Base-by-base conservation (phyloP, 2,797 vertebrate species). In the Poecilia velifera region DNA sequence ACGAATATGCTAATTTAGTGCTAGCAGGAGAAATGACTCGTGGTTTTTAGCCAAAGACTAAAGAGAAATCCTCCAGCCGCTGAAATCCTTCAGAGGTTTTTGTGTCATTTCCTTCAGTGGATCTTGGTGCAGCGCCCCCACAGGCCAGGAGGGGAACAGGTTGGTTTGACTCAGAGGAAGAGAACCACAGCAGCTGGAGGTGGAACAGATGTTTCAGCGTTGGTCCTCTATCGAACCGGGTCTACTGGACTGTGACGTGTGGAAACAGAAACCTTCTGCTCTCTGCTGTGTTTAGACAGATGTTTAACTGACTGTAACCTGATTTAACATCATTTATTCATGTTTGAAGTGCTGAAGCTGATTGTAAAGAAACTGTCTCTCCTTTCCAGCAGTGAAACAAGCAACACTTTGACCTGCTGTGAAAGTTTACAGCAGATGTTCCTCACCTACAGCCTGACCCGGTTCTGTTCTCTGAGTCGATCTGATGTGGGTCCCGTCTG, bases 401-500 rank as follows among this genome's bases (percentile, higher is more conserved):
- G 6, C 31, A 6, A 62, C 28, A 34, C 18, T 66, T 66, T 20
- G 62, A 66, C 62, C 62, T 66, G 34, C 62, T 46, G 3, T 31
- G 72, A 43, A 20, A 31, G 14, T 47, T 12, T 20, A 6, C 31
- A 73, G 47, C 72, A 74, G 73, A 43, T 74, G 73, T 57, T 57
- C 73, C 43, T 74, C 72, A n/a, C 34, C 73, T 43, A 8, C 36
- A 20, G 25, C 28, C 51, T 28, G 34, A 36, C 34, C 13, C 14
- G 66, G 25, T 82, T 84, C 64, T 78, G 78, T 76, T 80, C 74
- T 51, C 53, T 0, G 34, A 71, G 57, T 51, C 73, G 0, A 62
- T 1, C 14, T 1, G 73, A 45, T 79, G 79, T 79, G 73, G 9
- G 45, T 88, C 81, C n/a, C n/a, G 8, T 86, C 85, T 72, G 2